Evolutionary conservation across 2,113 vertebrate species (phyloP).

Genomic region (Cebidichthys violaceus): DNA sequence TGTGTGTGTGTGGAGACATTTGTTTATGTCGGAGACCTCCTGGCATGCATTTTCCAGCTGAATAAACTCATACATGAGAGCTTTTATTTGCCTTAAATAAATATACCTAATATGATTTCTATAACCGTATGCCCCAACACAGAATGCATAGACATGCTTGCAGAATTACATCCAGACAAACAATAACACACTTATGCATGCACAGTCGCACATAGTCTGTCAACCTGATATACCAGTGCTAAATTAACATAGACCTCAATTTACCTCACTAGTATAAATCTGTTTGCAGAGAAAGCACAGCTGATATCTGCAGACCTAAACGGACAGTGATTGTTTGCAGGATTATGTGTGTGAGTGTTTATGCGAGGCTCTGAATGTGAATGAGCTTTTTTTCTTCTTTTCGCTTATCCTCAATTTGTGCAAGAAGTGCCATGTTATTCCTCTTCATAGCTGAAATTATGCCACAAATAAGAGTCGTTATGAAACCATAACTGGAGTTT

Average conservation of each 20-base stretch:
- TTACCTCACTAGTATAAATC: slow-evolving; percentile 59
- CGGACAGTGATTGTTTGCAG: slow-evolving; percentile 57
- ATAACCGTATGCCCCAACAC: not conserved
- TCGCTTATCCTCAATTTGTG: slow-evolving; percentile 32
- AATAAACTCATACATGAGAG: slow-evolving; percentile 38
- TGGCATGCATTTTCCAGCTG: slow-evolving; percentile 35
- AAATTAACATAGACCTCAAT: slow-evolving; percentile 69
- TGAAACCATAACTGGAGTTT: slow-evolving; percentile 33
- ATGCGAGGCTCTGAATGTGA: slow-evolving; percentile 16
- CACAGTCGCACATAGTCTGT: slow-evolving; percentile 56
- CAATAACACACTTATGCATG: slow-evolving; percentile 44
- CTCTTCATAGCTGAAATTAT: slow-evolving; percentile 44
- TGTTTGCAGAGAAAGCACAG: slow-evolving; percentile 60
- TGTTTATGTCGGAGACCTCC: slow-evolving; percentile 40
- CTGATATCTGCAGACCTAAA: slow-evolving; percentile 58
- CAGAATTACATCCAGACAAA: slow-evolving; percentile 29
- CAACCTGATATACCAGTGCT: slow-evolving; percentile 54
- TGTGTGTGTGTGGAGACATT: slow-evolving; percentile 41
- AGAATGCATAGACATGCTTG: slow-evolving; percentile 18
- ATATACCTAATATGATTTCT: slow-evolving; percentile 1
- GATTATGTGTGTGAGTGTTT: slow-evolving; percentile 46
- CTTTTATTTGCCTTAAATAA: slow-evolving; percentile 46
- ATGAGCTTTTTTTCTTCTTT: slow-evolving; percentile 3
- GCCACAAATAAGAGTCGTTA: slow-evolving; percentile 44
- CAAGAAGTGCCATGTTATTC: slow-evolving; percentile 42